Base-by-base conservation (phyloP, 1,140 invertebrate species). In the Saccostrea echinata region DNA sequence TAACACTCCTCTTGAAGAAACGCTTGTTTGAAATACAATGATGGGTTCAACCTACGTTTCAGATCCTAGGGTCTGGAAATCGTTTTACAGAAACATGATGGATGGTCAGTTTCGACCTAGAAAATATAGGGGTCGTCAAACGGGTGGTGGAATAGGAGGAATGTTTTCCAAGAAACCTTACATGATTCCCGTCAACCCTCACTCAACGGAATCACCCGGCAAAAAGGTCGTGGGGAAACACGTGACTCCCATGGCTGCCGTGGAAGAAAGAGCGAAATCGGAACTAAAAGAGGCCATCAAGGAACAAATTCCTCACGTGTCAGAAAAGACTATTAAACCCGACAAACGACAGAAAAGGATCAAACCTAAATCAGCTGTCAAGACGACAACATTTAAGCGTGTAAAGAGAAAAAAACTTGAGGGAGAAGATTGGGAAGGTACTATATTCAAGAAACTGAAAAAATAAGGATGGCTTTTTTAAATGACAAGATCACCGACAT, bases 121-220 rank as follows among this genome's bases (percentile, higher is more conserved):
- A 12, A 68, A 33, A 53, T 88, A 84, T 57, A 76, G 87, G 84
- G 24, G 64, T 35, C 18, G 33, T 3, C 57, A 88, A 51, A 55
- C n/a, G 24, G 64, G 83, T 16, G 27, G 64, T 30, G 43, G 52
- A 43, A 24, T 88, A 33, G 76, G 53, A 13, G 87, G 84, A 11
- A 85, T 76, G 64, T 85, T 84, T 53, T 53, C 21, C 51, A 71
- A 80, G 71, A 81, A 64, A 55, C 84, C 87, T 18, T 88, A 85
- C 35, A 88, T 85, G 84, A 85, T 88, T 76, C 87, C 84, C 27
- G 84, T 88, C 9, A 85, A 68, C 83, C 84, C 61, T 35, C 84
- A 88, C 55, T 43, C 30, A 80, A 76, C 85, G 24, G 13, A 35
- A 80, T 24, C n/a, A 18, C 83, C 84, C 53, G 30, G 27, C 3